Conservation (phyloP, 2,797 vertebrate genomes). For the Hephaestus fuliginosus region DNA sequence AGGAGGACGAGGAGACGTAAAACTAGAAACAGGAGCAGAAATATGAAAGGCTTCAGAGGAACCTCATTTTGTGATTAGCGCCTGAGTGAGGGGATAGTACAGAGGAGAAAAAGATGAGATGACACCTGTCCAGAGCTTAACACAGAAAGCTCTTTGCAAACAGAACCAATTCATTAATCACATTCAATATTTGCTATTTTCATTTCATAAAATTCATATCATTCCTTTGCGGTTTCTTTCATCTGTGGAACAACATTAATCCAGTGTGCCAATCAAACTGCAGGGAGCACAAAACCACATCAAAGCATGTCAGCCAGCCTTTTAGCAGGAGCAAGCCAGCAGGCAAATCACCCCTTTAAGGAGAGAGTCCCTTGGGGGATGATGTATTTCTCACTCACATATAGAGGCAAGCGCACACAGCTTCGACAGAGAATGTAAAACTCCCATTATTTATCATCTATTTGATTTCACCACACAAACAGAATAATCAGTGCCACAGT, state of each 20-base stretch:
- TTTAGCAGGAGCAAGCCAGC: conserved; percentile 78
- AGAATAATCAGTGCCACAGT: conserved; percentile 65
- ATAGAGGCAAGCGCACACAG: conserved; percentile 39
- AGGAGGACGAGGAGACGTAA: neutral
- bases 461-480: conserved; percentile 61
- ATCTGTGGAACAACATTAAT: conserved; percentile 73
- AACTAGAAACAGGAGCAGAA: conserved; percentile 27
- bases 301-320: conserved; percentile 79
- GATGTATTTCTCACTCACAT: conserved; percentile 49
- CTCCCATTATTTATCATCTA: conserved; percentile 65
- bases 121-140: conserved; percentile 66
- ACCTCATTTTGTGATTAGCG: conserved; percentile 40
- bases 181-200: conserved; percentile 72
- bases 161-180: conserved; percentile 72
- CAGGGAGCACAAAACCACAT: conserved; percentile 79
- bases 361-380: conserved; percentile 63
- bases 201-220: conserved; percentile 62
- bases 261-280: conserved; percentile 80
- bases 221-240: conserved; percentile 63
- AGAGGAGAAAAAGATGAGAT: conserved; percentile 23
- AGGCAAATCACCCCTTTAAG: conserved; percentile 81
- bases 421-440: conserved; percentile 49
- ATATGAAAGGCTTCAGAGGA: conserved; percentile 29
- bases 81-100: conserved; percentile 38
- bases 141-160: conserved; percentile 60